Conservation (phyloP, 2,797 vertebrate genomes). For the Acridotheres tristis region DNA sequence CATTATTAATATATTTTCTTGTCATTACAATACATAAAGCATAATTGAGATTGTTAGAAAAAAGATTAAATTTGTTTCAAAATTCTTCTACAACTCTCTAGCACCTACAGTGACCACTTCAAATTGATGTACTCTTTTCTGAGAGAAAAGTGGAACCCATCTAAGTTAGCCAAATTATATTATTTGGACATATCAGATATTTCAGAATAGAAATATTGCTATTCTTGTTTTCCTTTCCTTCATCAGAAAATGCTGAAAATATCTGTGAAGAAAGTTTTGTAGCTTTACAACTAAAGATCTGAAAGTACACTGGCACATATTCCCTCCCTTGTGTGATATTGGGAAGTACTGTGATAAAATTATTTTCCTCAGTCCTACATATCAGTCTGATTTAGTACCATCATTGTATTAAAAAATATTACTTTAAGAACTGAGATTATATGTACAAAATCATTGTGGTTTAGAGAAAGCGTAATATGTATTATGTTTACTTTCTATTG, state of each 20-base stretch:
- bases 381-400: background rate
- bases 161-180: background rate
- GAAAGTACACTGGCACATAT: background rate
- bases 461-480: background rate
- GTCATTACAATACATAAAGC: background rate
- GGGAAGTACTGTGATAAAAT: background rate
- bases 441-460: background rate
- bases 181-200: background rate
- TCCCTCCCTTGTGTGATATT: background rate
- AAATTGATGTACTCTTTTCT: background rate
- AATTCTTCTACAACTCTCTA: background rate
- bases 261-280: background rate
- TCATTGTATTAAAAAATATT: background rate
- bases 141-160: background rate
- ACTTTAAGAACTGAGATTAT: background rate
- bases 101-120: background rate
- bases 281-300: background rate
- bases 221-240: background rate
- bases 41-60: background rate
- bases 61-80: background rate
- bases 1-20: background rate
- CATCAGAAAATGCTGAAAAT: background rate
- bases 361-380: background rate
- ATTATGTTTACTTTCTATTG: background rate
- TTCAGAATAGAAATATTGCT: background rate